Conservation (phyloP, 2,113 vertebrate species). For the Zeus faber region DNA sequence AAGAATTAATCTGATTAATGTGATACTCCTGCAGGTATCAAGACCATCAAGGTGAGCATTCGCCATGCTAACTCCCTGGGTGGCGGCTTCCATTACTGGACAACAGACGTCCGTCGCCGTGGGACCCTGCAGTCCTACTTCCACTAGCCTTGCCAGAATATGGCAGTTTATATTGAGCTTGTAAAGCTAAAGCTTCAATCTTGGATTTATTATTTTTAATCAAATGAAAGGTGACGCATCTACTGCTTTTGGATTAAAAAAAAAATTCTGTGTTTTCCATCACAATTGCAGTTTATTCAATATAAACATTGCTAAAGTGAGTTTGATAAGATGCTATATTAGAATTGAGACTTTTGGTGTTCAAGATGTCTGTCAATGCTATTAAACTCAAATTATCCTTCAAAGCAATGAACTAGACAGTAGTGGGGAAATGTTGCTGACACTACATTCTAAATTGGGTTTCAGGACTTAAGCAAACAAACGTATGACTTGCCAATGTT, state of each 20-base stretch:
- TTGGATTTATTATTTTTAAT: slow-evolving; percentile 8
- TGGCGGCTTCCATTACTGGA: slow-evolving; percentile 99
- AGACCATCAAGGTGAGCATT: slow-evolving; percentile 90
- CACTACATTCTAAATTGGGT: slow-evolving; percentile 13
- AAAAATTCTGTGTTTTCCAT: too few species aligned
- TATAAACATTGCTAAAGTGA: too few species aligned
- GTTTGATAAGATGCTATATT: too few species aligned
- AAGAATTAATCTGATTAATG: too few species aligned
- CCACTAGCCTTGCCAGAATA: slow-evolving; percentile 75
- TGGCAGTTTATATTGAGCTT: slow-evolving; percentile 71
- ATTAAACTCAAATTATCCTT: too few species aligned
- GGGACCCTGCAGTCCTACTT: slow-evolving; percentile 93
- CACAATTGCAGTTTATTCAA: too few species aligned
- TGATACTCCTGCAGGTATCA: too few species aligned
- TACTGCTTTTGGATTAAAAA: too few species aligned
- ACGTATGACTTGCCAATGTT: slow-evolving; percentile 63
- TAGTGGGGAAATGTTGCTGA: neutral
- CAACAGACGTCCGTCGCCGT: slow-evolving; percentile 90
- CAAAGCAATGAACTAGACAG: neutral
- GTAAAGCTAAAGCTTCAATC: slow-evolving; percentile 44
- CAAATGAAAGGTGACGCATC: too few species aligned
- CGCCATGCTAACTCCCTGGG: slow-evolving; percentile 96
- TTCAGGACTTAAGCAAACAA: slow-evolving; percentile 43
- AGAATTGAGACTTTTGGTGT: too few species aligned
- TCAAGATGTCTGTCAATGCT: too few species aligned